phyloP scores from a whole-genome alignment of 2,113 vertebrate species.

The Eurystomus gularis region DNA sequence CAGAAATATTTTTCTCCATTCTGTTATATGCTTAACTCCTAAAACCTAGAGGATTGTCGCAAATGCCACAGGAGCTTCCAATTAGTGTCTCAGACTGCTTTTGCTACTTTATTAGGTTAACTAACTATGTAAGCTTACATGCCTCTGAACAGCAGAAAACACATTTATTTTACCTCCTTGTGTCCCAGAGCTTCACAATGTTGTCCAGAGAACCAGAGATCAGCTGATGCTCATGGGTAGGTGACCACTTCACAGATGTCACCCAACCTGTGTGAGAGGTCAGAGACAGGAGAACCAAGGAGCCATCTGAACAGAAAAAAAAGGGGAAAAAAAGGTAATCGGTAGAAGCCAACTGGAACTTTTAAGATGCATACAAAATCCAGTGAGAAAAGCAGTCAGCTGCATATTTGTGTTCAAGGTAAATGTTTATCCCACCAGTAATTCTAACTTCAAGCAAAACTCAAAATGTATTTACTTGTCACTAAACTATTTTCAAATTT shows the following conservation, averaged over 20 bases:
- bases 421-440: background rate
- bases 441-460: background rate
- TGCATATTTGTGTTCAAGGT: background rate
- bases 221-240: constrained; percentile 89
- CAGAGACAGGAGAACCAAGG: constrained; percentile 89
- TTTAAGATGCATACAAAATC: background rate
- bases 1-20: background rate
- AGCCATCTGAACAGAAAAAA: constrained; percentile 82
- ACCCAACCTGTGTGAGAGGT: constrained; percentile 98
- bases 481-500: background rate
- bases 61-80: background rate
- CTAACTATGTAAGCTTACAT: background rate
- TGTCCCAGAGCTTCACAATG: constrained; percentile 97
- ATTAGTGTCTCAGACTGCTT: background rate
- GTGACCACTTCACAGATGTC: constrained; percentile 93
- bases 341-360: background rate
- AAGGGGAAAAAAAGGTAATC: background rate
- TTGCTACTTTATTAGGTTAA: background rate
- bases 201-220: constrained; percentile 96
- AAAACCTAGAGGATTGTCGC: background rate
- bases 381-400: background rate
- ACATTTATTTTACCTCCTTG: constrained; percentile 83
- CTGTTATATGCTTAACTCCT: background rate
- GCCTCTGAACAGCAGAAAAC: background rate
- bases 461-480: background rate